phyloP scores from a whole-genome alignment of 1,140 invertebrate genomes.

The Diabrotica undecimpunctata region DNA sequence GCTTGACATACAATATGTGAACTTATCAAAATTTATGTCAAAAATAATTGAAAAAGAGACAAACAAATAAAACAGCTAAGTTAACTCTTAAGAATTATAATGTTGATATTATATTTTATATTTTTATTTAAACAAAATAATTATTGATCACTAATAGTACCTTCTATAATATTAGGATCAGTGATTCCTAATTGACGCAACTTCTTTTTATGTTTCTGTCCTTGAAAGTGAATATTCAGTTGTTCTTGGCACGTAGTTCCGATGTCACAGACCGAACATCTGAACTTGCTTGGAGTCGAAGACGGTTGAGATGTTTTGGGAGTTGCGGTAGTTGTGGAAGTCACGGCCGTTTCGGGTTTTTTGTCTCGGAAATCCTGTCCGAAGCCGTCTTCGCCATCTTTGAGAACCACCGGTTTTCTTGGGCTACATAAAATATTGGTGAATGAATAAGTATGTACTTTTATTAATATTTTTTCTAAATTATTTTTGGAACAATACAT shows the following conservation, averaged over 20 bases:
- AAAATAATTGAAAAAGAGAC: too few species aligned
- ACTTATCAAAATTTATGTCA: too few species aligned
- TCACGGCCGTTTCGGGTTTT: slow-evolving; percentile 1
- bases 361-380: slow-evolving; percentile 31
- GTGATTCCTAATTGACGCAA: slow-evolving; percentile 30
- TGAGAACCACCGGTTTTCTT: slow-evolving; percentile 12
- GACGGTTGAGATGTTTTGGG: slow-evolving; percentile 7
- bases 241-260: slow-evolving; percentile 47
- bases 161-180: not conserved
- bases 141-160: too few species aligned
- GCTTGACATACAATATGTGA: too few species aligned
- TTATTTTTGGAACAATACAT: too few species aligned
- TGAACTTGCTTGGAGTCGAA: slow-evolving; percentile 23
- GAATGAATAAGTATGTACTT: not conserved
- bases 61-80: too few species aligned
- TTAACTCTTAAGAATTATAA: too few species aligned
- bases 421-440: slow-evolving; percentile 8
- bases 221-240: slow-evolving; percentile 47
- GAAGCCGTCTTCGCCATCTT: slow-evolving; percentile 34
- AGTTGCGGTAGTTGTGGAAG: not conserved
- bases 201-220: slow-evolving; percentile 48
- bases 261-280: slow-evolving; percentile 48
- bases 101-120: too few species aligned
- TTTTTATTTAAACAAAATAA: too few species aligned
- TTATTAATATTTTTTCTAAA: too few species aligned